Base-by-base conservation (phyloP, 2,797 vertebrate genomes). In the Gymnodraco acuticeps region DNA sequence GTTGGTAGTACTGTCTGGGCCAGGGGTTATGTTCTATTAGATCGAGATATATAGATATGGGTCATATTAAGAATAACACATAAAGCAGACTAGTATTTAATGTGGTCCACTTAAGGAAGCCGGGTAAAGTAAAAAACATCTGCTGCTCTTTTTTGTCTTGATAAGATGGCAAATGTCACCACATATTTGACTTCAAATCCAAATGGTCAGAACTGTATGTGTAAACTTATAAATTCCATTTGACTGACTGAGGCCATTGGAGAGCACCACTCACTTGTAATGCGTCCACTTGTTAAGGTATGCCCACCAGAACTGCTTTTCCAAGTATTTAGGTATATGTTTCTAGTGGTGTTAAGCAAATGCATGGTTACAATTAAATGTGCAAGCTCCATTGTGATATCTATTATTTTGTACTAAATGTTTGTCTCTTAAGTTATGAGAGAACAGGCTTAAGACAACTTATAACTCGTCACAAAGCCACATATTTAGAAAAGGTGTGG, bases 11-110 rank as follows among this genome's bases (percentile, higher is more conserved):
- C 38, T 17, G 31, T 66, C 8, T 16, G 5, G 33, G 14, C n/a
- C 7, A 15, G 20, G 47, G 27, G 61, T 56, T 59, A 17, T 55
- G 4, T 33, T 48, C 11, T 47, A n/a, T 58, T 47, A 19, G 8
- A 47, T 52, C 20, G 33, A 27, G 19, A 3, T 73, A 15, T 33
- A 23, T 38, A 54, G 45, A 59, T 33, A 11, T 16, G n/a, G 14
- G 48, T 17, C 38, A 52, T 43, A 14, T 64, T 60, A 8, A 64
- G 41, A 75, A 59, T 11, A 63, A 42, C 14, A 20, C 19, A 17
- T 33, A 0, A 20, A 42, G 33, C 48, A 11, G n/a, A 62, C 33
- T 41, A 48, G 2, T 31, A 14, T 3, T 50, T 51, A 1, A 45
- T 64, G 7, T 53, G 38, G 56, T 4, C 43, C 41, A 17, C 13